phyloP scores from a whole-genome alignment of 37 sponge, comb jelly and placozoan genomes.

The Agelas oroides region DNA sequence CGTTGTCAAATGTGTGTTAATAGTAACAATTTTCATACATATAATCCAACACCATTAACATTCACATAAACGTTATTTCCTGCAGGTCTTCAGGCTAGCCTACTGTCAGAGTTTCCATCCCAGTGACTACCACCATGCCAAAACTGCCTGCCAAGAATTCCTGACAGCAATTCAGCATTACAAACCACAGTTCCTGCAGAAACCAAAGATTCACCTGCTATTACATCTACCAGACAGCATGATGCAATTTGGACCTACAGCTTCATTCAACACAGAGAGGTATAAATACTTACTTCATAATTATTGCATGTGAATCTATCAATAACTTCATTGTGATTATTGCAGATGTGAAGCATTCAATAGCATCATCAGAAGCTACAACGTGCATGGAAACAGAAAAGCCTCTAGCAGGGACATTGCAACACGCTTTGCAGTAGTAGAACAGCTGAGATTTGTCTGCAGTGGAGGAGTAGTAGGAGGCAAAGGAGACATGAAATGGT shows the following conservation, averaged over 20 bases:
- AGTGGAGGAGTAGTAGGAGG: slow-evolving; percentile 18
- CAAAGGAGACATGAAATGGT: background rate
- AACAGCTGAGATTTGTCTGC: slow-evolving; percentile 5
- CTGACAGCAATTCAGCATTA: slow-evolving; percentile 9
- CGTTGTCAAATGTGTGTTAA: slow-evolving; percentile 7
- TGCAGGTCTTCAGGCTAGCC: slow-evolving; percentile 38
- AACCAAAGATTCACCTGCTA: slow-evolving; percentile 43
- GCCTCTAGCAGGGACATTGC: slow-evolving; percentile 60
- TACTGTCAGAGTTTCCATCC: slow-evolving; percentile 12
- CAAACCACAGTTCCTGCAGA: slow-evolving; percentile 15
- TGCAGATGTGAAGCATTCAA: slow-evolving; percentile 59
- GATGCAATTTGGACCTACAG: slow-evolving; percentile 44
- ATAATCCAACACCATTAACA: background rate
- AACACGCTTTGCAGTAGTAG: slow-evolving; percentile 6
- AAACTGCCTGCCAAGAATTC: slow-evolving; percentile 14
- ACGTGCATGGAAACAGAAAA: slow-evolving; percentile 46
- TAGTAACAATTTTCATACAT: background rate
- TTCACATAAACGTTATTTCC: too few species aligned
- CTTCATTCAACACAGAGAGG: slow-evolving; percentile 54
- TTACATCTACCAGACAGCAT: slow-evolving; percentile 46
- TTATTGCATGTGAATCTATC: too few species aligned
- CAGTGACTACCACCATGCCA: background rate
- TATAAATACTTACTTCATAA: background rate
- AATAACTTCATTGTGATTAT: too few species aligned
- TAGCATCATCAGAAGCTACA: slow-evolving; percentile 16